Percentiles rank a stretch among this genome's conserved stretches.
Conservation (phyloP, 1,140 invertebrate species). For the Sitodiplosis mosellana region DNA sequence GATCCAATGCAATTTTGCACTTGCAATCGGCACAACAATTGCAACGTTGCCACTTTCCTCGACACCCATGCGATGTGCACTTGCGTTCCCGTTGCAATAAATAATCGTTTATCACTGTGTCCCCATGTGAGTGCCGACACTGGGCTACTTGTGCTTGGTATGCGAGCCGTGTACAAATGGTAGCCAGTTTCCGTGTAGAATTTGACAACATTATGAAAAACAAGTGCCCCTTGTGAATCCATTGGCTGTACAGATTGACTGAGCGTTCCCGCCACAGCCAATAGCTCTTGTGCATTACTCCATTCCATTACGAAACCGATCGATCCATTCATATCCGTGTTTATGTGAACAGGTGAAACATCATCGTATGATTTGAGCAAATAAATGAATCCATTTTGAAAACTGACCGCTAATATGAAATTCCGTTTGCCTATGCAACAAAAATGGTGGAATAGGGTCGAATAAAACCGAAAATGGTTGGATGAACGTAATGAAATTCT, state of each 20-base stretch:
- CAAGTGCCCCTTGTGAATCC: slow-evolving; percentile 18
- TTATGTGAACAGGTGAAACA: slow-evolving; percentile 66
- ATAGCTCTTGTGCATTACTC: slow-evolving; percentile 82
- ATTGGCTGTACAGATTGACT: slow-evolving; percentile 15
- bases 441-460: slow-evolving; percentile 2
- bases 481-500: not conserved
- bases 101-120: slow-evolving; percentile 86
- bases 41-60: slow-evolving; percentile 71
- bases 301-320: slow-evolving; percentile 72
- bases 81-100: slow-evolving; percentile 76
- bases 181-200: slow-evolving; percentile 61
- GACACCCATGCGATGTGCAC: slow-evolving; percentile 87
- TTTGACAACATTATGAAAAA: slow-evolving; percentile 32
- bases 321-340: slow-evolving; percentile 57
- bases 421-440: slow-evolving; percentile 29
- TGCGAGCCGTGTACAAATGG: slow-evolving; percentile 51
- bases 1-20: slow-evolving; percentile 41
- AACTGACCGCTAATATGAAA: slow-evolving; percentile 71
- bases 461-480: not conserved
- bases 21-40: slow-evolving; percentile 65
- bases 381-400: slow-evolving; percentile 74
- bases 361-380: slow-evolving; percentile 84
- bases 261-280: slow-evolving; percentile 75
- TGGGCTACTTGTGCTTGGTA: slow-evolving; percentile 48
- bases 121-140: slow-evolving; percentile 93